Evolutionary conservation across 2,797 vertebrate genomes (phyloP).

Genomic region (Sphenopsis melanotis): DNA sequence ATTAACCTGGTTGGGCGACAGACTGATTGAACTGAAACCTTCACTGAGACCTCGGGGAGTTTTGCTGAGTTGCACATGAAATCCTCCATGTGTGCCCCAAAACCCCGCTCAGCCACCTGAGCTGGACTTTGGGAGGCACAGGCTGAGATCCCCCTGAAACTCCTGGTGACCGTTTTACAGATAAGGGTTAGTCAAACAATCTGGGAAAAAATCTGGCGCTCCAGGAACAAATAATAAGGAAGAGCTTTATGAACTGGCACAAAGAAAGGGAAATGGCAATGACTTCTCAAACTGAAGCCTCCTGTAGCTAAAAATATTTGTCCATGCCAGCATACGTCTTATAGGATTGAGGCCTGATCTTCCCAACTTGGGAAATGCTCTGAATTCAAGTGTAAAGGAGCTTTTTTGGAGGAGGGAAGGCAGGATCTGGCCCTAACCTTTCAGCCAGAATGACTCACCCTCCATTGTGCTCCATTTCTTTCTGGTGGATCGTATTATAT

Average conservation of each 20-base stretch:
- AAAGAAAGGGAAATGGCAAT: not conserved
- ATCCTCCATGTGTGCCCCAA: not conserved
- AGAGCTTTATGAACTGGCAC: not conserved
- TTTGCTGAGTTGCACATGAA: not conserved
- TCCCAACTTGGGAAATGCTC: not conserved
- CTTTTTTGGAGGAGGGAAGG: not conserved
- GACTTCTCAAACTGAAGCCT: not conserved
- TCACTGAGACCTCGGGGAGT: not conserved
- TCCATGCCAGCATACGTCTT: not conserved
- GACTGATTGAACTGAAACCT: not conserved
- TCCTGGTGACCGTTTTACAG: not conserved
- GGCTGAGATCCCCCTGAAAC: not conserved
- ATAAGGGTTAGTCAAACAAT: not conserved
- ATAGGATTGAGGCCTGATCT: not conserved
- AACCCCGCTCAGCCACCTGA: not conserved
- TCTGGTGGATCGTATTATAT: constrained; percentile 22
- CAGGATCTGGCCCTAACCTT: constrained; percentile 23
- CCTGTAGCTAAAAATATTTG: not conserved
- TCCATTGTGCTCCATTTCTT: constrained; percentile 41
- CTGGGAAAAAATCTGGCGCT: not conserved
- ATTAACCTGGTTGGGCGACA: not conserved
- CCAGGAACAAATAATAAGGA: not conserved
- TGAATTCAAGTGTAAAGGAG: not conserved
- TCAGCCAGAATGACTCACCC: constrained; percentile 52
- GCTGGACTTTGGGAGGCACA: not conserved